These are phyloP conservation scores for Chromoteleia sp. DNA, from an alignment of 2,888 invertebrate genomes.

Conservation along the genomic window DNA sequence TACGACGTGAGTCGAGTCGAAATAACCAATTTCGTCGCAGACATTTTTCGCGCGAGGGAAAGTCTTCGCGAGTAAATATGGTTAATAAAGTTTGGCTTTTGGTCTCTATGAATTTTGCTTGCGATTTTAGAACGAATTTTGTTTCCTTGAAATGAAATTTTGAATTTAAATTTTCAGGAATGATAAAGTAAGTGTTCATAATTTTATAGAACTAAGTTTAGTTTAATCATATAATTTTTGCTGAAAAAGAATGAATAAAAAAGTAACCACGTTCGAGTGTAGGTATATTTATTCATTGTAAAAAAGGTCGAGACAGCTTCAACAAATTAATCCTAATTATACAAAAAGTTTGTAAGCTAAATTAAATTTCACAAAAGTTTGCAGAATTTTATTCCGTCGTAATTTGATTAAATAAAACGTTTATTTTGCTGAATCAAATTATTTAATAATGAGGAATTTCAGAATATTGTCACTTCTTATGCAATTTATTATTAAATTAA, in stretches of 20 bases:
- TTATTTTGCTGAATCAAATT: slow-evolving; percentile 12
- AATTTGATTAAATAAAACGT: slow-evolving; percentile 17
- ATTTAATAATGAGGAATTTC: background rate
- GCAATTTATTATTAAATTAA: too few species aligned
- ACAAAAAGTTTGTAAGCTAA: slow-evolving; percentile 37
- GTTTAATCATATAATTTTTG: slow-evolving; percentile 30
- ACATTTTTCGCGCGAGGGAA: background rate
- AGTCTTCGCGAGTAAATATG: background rate
- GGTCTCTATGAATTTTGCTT: slow-evolving; percentile 1
- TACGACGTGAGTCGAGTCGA: background rate
- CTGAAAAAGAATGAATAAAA: too few species aligned
- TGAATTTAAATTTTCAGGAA: slow-evolving; percentile 8
- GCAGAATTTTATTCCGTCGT: slow-evolving; percentile 18
- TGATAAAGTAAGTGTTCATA: slow-evolving; percentile 7
- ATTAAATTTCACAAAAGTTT: slow-evolving; percentile 39
- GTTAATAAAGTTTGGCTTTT: slow-evolving; percentile 28
- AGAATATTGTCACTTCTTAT: too few species aligned
- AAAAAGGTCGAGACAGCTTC: slow-evolving; percentile 24
- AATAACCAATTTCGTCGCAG: slow-evolving; percentile 15
- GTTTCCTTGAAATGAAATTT: slow-evolving; percentile 8
- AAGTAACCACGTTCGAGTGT: slow-evolving; percentile 1
- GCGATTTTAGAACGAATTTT: slow-evolving; percentile 13
- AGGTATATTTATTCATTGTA: slow-evolving; percentile 14
- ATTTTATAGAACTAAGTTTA: slow-evolving; percentile 32
- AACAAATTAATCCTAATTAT: slow-evolving; percentile 45